phyloP scores from a whole-genome alignment of 2,113 vertebrate genomes.

The Mandrillus leucophaeus region DNA sequence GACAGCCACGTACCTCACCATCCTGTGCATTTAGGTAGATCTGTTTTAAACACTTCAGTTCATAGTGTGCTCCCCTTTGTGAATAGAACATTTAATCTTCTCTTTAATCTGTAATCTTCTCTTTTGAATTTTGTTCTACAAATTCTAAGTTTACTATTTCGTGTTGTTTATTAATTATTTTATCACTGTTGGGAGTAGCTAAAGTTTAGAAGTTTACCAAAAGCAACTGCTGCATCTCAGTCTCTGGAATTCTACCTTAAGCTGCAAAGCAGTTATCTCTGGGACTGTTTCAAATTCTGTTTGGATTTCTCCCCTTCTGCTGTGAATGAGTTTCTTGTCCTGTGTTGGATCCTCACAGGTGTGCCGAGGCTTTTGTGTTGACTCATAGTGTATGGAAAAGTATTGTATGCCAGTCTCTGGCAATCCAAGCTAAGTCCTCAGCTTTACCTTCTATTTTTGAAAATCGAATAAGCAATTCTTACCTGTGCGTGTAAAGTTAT shows the following conservation, averaged over 20 bases:
- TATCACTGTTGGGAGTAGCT: not conserved
- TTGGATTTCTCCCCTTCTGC: not conserved
- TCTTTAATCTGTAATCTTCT: not conserved
- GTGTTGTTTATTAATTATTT: not conserved
- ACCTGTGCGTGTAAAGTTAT: not conserved
- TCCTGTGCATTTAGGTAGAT: slow-evolving; percentile 88
- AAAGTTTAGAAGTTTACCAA: not conserved
- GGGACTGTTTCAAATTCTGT: not conserved
- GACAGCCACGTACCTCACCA: slow-evolving; percentile 87
- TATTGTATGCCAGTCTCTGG: not conserved
- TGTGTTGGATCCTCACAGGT: not conserved
- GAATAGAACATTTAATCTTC: not conserved
- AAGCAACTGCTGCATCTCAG: not conserved
- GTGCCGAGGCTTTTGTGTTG: not conserved
- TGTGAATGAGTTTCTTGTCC: not conserved
- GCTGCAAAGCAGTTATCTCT: not conserved
- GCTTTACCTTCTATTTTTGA: not conserved
- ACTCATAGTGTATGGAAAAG: not conserved
- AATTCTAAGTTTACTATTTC: not conserved
- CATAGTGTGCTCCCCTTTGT: not conserved
- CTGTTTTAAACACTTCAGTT: not conserved
- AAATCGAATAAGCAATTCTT: not conserved
- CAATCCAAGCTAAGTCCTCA: not conserved
- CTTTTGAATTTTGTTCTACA: not conserved
- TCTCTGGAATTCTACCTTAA: not conserved